Conservation (phyloP, 2,797 vertebrate genomes). For the Borostomias antarcticus region DNA sequence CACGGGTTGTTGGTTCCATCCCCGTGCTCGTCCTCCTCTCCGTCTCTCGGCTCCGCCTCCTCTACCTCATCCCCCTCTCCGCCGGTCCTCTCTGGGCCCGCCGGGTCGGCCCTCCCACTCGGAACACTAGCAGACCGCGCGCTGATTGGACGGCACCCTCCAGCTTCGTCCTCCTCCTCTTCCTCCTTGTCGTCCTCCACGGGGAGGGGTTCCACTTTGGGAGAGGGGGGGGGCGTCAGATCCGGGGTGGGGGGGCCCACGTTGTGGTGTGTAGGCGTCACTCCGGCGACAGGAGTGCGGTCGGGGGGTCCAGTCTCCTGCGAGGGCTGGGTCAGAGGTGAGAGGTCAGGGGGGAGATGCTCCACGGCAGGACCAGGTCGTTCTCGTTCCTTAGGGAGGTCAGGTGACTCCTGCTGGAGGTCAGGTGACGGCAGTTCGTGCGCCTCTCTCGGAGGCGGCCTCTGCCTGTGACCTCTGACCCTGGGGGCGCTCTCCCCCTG, state of each 20-base stretch:
- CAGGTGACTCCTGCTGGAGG: background rate
- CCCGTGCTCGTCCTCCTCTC: conserved; percentile 23
- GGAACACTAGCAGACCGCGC: conserved; percentile 14
- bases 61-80: background rate
- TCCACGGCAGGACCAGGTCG: conserved; percentile 22
- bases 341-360: no score
- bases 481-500: conserved; percentile 70
- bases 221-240: conserved; percentile 8
- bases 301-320: conserved; percentile 44
- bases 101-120: conserved; percentile 11
- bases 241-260: conserved; percentile 3
- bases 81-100: background rate
- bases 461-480: conserved; percentile 53
- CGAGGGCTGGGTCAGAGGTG: conserved; percentile 21
- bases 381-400: conserved; percentile 7
- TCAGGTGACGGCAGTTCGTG: conserved; percentile 12
- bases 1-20: conserved; percentile 61
- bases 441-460: conserved; percentile 41
- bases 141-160: background rate
- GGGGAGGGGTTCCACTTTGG: background rate
- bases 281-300: conserved; percentile 42
- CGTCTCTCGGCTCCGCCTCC: conserved; percentile 49
- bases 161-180: conserved; percentile 15
- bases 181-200: conserved; percentile 1
- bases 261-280: conserved; percentile 40